A percentile compares a stretch with the other conserved stretches of the same genome.
phyloP scores from a whole-genome alignment of 2,888 invertebrate species.

The Harpagoxenus sublaevis region DNA sequence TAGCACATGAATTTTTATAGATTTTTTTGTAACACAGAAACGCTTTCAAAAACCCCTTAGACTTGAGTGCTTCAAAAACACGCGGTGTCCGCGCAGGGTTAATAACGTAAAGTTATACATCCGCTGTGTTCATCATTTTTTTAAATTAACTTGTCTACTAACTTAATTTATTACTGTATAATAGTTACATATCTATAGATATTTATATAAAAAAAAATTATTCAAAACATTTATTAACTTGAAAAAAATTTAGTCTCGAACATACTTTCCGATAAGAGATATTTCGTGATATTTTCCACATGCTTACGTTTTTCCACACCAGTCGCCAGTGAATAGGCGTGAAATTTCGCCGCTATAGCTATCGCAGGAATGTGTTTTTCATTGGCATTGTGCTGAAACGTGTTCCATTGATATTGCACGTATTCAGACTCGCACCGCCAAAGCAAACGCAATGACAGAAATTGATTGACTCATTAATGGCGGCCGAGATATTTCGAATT shows the following conservation, averaged over 20 bases:
- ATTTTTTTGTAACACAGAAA: no score
- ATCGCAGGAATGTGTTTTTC: slow-evolving; percentile 19
- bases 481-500: slow-evolving; percentile 42
- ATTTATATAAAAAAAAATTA: background rate
- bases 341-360: slow-evolving; percentile 13
- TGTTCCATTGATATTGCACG: slow-evolving; percentile 20
- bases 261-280: background rate
- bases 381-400: slow-evolving; percentile 10
- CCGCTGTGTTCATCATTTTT: background rate
- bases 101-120: no score
- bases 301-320: background rate
- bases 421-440: slow-evolving; percentile 11
- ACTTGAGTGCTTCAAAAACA: no score
- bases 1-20: no score
- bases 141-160: background rate
- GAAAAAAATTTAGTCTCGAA: background rate
- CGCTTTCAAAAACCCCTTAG: no score
- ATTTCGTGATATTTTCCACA: background rate
- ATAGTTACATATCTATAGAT: background rate
- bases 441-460: slow-evolving; percentile 42
- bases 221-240: background rate
- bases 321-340: background rate
- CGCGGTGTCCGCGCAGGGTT: no score
- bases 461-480: slow-evolving; percentile 51
- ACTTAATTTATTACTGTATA: background rate